Evolutionary conservation across 2,113 vertebrate genomes (phyloP).

Genomic region (Syngnathoides biaculeatus): DNA sequence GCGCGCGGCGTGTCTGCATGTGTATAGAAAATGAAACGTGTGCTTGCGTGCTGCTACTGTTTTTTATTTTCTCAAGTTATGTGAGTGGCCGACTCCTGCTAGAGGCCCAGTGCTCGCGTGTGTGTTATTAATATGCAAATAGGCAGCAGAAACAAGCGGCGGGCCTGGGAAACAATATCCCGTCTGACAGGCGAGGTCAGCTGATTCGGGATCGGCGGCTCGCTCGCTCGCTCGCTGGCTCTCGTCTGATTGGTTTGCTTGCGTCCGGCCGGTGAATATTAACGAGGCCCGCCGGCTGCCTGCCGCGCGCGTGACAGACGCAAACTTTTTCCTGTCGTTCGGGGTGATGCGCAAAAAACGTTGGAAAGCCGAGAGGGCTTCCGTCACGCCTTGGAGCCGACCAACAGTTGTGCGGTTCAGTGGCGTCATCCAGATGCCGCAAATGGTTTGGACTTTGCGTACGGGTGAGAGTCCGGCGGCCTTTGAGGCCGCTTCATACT

Average conservation of each 20-base stretch:
- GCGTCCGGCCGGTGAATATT: background rate
- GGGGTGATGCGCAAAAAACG: background rate
- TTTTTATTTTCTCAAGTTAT: constrained; percentile 3
- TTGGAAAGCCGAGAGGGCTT: too few species aligned
- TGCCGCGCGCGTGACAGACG: background rate
- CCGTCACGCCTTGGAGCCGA: too few species aligned
- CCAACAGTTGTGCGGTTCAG: too few species aligned
- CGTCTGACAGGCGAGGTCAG: constrained; percentile 39
- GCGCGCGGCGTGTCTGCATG: too few species aligned
- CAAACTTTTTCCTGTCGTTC: background rate
- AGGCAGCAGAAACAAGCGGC: constrained; percentile 32
- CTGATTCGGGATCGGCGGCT: constrained; percentile 11
- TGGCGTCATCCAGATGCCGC: too few species aligned
- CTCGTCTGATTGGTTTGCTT: background rate
- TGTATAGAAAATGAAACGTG: constrained; percentile 22
- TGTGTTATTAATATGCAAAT: constrained; percentile 63
- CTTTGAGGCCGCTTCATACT: too few species aligned
- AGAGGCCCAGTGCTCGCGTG: background rate
- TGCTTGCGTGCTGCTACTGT: constrained; percentile 9
- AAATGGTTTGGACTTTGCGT: too few species aligned
- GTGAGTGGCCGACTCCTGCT: constrained; percentile 15
- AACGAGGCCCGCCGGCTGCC: background rate
- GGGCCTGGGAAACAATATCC: constrained; percentile 27
- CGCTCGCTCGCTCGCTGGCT: background rate
- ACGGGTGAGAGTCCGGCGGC: too few species aligned